Percentiles rank a stretch among this genome's conserved stretches.
Evolutionary conservation across 2,113 vertebrate species (phyloP).

Genomic region (Calidris pygmaea): DNA sequence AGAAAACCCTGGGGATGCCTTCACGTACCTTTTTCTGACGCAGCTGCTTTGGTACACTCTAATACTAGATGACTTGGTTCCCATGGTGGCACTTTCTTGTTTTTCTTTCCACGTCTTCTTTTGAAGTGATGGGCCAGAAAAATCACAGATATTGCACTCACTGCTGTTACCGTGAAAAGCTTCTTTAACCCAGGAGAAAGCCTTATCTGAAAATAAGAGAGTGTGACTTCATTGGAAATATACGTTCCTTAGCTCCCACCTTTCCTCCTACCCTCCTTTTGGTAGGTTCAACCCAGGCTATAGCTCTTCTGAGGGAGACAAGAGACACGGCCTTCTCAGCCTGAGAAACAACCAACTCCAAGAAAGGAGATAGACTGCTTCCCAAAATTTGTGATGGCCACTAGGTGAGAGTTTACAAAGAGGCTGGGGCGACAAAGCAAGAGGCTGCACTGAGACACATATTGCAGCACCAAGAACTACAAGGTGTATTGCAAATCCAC

Average conservation of each 20-base stretch:
- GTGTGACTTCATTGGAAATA: neutral
- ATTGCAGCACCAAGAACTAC: neutral
- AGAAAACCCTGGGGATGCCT: neutral
- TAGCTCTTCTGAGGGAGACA: neutral
- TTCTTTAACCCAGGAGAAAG: slow-evolving; percentile 87
- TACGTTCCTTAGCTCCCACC: neutral
- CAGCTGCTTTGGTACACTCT: slow-evolving; percentile 72
- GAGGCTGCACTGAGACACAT: neutral
- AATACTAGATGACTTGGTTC: slow-evolving; percentile 79
- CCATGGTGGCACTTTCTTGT: slow-evolving; percentile 79
- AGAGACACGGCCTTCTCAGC: neutral
- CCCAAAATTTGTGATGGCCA: neutral
- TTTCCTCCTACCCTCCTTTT: neutral
- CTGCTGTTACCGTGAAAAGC: slow-evolving; percentile 84
- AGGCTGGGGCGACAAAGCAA: neutral
- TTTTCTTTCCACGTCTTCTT: slow-evolving; percentile 87
- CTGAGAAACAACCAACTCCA: neutral
- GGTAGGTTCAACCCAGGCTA: too few relatives aligned
- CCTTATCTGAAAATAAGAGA: slow-evolving; percentile 77
- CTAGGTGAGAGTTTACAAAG: neutral
- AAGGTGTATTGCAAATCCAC: neutral
- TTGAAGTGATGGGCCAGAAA: slow-evolving; percentile 90
- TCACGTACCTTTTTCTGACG: slow-evolving; percentile 81
- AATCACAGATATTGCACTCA: slow-evolving; percentile 87
- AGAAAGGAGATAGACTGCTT: neutral